Evolutionary conservation across 1,140 invertebrate genomes (phyloP).

Genomic region (Diachasma alloeum): DNA sequence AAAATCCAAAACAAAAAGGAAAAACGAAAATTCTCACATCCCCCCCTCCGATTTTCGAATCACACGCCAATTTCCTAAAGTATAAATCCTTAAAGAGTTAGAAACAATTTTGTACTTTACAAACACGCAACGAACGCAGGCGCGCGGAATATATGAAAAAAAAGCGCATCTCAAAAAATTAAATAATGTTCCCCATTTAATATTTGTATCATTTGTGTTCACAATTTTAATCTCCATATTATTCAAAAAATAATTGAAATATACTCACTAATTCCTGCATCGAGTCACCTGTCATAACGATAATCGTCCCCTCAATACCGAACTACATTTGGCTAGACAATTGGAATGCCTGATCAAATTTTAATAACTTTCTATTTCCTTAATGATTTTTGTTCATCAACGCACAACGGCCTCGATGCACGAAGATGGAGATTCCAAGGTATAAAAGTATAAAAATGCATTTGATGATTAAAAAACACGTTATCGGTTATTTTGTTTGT

Average conservation of each 20-base stretch:
- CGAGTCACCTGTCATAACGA: constrained; percentile 29
- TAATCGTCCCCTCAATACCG: background rate
- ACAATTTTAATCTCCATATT: background rate
- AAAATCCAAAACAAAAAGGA: background rate
- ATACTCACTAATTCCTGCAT: constrained; percentile 34
- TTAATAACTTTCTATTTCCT: background rate
- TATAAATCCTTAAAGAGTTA: constrained; percentile 38
- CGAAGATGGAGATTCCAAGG: constrained; percentile 38
- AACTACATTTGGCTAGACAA: background rate
- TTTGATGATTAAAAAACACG: constrained; percentile 30
- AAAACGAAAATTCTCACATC: background rate
- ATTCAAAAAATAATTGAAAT: constrained; percentile 33
- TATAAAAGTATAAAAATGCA: constrained; percentile 66
- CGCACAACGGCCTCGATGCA: constrained; percentile 38
- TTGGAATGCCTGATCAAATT: background rate
- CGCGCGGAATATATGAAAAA: constrained; percentile 2
- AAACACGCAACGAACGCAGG: constrained; percentile 41
- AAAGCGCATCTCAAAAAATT: constrained; percentile 12
- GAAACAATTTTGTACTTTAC: constrained; percentile 56
- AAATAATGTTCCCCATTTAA: constrained; percentile 11
- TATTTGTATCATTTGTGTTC: constrained; percentile 4
- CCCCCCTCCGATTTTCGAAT: background rate
- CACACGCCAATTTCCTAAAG: constrained; percentile 23
- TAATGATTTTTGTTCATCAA: background rate
- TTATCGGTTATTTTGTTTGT: background rate